Evolutionary conservation across 1,140 invertebrate genomes (phyloP).

Genomic region (Psix sp.): DNA sequence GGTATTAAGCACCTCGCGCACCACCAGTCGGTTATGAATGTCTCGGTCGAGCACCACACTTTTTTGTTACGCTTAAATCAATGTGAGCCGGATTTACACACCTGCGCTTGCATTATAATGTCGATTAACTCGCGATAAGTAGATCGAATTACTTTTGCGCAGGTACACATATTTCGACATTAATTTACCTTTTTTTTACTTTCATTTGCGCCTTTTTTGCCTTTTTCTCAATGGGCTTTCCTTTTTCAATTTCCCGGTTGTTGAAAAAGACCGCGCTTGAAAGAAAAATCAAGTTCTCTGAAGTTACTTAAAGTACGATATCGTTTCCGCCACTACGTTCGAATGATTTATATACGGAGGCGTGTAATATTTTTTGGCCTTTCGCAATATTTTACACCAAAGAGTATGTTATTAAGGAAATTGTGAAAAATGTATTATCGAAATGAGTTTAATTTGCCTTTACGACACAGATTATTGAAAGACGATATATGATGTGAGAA

Average conservation of each 20-base stretch:
- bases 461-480: constrained; percentile 13
- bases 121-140: too few species aligned
- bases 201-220: too few species aligned
- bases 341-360: constrained; percentile 19
- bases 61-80: constrained; percentile 57
- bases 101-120: too few species aligned
- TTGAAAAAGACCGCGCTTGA: constrained; percentile 6
- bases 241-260: constrained; percentile 1
- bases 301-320: constrained; percentile 28
- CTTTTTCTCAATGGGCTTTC: too few species aligned
- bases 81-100: constrained; percentile 53
- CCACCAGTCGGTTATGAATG: constrained; percentile 48
- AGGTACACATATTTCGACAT: too few species aligned
- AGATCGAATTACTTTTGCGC: too few species aligned
- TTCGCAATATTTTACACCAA: constrained; percentile 10
- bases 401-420: constrained; percentile 17
- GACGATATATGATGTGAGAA: background rate
- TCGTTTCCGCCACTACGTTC: constrained; percentile 12
- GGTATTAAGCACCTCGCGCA: constrained; percentile 38
- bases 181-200: too few species aligned
- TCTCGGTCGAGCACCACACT: constrained; percentile 41
- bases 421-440: constrained; percentile 14
- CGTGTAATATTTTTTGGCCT: constrained; percentile 10
- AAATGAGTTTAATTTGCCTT: constrained; percentile 21
- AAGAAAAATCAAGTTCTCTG: constrained; percentile 28